A percentile compares a stretch with the other conserved stretches of the same genome.
Conservation (phyloP, 1,140 invertebrate species). For the Platorchestia sp. region DNA sequence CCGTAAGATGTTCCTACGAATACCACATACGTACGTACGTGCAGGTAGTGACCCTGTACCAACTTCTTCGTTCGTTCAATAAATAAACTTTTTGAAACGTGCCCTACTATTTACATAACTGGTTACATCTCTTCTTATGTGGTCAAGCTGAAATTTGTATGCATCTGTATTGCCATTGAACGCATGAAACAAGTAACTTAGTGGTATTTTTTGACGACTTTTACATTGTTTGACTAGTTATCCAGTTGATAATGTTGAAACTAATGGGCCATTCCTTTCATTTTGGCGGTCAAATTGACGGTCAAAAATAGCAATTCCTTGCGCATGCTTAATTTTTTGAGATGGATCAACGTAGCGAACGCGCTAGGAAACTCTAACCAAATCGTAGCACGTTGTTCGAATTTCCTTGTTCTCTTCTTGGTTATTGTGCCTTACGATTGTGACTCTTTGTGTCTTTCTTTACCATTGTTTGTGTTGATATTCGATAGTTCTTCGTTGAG, state of each 20-base stretch:
- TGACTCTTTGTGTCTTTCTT: constrained; percentile 37
- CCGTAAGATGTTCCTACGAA: constrained; percentile 16
- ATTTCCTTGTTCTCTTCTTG: constrained; percentile 40
- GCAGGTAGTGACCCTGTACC: not conserved
- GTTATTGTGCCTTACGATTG: constrained; percentile 50
- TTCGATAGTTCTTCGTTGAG: constrained; percentile 16
- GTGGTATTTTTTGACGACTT: not conserved
- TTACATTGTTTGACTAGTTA: not conserved
- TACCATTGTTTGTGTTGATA: not conserved
- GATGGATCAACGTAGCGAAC: not conserved
- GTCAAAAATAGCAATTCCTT: not conserved
- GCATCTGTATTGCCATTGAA: not conserved
- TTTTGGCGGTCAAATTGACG: not conserved
- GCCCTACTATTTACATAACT: not conserved
- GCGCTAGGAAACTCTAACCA: not conserved
- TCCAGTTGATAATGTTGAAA: not conserved
- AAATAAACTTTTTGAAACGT: constrained; percentile 4
- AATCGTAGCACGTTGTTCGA: constrained; percentile 6
- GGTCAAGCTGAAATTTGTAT: not conserved
- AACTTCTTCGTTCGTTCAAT: not conserved
- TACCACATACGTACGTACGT: constrained; percentile 19
- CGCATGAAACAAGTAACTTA: not conserved
- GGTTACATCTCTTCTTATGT: not conserved
- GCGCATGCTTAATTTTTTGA: not conserved
- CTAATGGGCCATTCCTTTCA: not conserved